phyloP scores from a whole-genome alignment of 2,797 vertebrate genomes.

The Myripristis jacobus region DNA sequence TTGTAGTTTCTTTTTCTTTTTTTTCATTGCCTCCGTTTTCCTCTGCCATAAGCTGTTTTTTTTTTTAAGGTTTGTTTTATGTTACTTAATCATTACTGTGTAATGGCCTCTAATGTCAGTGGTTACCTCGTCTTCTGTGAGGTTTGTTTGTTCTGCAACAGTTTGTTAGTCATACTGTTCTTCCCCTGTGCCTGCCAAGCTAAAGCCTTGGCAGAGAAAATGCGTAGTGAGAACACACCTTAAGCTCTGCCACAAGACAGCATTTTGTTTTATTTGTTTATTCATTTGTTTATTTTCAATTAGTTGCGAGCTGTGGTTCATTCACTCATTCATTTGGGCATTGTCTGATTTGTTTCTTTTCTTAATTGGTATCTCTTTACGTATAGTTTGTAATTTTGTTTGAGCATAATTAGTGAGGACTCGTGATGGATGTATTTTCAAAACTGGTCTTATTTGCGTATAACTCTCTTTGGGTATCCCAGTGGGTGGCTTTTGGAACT shows the following conservation, averaged over 20 bases:
- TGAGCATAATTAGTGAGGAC: neutral
- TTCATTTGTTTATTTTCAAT: no score
- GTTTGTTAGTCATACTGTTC: conserved; percentile 3
- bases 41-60: neutral
- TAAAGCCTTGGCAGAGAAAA: neutral
- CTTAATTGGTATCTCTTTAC: neutral
- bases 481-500: conserved; percentile 28
- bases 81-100: neutral
- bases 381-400: neutral
- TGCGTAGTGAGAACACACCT: neutral
- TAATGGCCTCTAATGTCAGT: no score
- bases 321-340: neutral
- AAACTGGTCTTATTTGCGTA: conserved; percentile 10
- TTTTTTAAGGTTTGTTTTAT: neutral
- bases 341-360: neutral
- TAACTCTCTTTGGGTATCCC: conserved; percentile 46
- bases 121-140: neutral
- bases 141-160: conserved; percentile 3
- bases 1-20: conserved; percentile 17
- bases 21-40: neutral
- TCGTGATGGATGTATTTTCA: conserved; percentile 12
- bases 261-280: neutral
- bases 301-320: neutral
- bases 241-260: neutral
- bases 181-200: conserved; percentile 5